phyloP scores from a whole-genome alignment of 92 coral and sea anemone species.

The Paramuricea clavata region DNA sequence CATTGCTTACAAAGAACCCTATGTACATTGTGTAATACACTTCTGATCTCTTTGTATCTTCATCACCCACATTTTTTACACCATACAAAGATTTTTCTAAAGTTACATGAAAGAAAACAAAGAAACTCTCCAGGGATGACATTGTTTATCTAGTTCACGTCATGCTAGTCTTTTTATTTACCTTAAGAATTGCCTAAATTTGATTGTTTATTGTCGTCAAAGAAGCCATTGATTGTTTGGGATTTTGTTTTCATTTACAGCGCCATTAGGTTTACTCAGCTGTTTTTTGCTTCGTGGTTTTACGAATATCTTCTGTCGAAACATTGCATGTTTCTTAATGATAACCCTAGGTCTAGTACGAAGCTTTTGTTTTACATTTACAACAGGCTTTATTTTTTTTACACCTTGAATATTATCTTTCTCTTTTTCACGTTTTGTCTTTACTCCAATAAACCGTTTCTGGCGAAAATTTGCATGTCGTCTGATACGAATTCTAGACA shows the following conservation, averaged over 20 bases:
- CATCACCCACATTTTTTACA: no score
- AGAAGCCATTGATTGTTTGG: neutral
- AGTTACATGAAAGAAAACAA: no score
- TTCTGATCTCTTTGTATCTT: no score
- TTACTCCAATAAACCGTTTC: neutral
- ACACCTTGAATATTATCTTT: neutral
- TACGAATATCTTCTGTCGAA: slow-evolving; percentile 12
- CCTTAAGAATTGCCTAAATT: no score
- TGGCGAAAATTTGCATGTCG: neutral
- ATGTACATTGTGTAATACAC: no score
- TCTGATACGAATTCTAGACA: neutral
- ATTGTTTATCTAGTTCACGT: no score
- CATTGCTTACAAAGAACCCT: no score
- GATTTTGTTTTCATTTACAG: neutral
- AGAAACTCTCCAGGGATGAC: no score
- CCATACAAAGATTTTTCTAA: no score
- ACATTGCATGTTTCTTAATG: neutral
- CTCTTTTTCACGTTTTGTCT: neutral
- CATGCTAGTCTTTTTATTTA: no score
- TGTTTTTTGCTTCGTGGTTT: neutral
- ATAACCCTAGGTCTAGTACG: neutral
- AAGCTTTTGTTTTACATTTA: neutral
- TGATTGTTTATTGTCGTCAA: no score
- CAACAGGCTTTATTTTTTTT: neutral
- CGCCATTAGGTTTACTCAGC: neutral